phyloP scores from a whole-genome alignment of 2,797 vertebrate species.

The Apogon hyalosoma region DNA sequence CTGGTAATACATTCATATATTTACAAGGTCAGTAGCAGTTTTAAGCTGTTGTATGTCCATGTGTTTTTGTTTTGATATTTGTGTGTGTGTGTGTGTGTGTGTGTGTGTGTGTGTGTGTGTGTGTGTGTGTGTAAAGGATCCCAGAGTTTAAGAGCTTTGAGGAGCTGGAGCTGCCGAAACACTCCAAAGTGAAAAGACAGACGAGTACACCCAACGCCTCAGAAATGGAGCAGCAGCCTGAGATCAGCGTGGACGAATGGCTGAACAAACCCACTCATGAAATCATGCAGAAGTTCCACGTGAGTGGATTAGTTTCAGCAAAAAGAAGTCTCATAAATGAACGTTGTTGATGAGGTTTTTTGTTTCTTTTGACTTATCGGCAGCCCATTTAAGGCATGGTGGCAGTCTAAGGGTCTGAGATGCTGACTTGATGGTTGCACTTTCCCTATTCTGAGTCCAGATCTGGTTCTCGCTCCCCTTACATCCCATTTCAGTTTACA shows the following conservation, averaged over 20 bases:
- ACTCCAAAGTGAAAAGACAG: conserved; percentile 97
- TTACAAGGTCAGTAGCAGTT: no score
- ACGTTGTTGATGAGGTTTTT: no score
- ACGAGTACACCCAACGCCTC: conserved; percentile 90
- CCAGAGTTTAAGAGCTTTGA: conserved; percentile 96
- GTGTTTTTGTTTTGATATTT: background rate
- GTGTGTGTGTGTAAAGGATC: conserved; percentile 78
- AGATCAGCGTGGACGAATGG: conserved; percentile 90
- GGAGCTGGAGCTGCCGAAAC: conserved; percentile 94
- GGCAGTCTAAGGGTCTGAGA: no score
- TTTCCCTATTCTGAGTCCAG: no score
- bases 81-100: background rate
- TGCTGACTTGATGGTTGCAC: no score
- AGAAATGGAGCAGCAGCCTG: conserved; percentile 90
- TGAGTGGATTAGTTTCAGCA: conserved; percentile 71
- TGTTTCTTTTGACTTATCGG: background rate
- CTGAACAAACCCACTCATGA: conserved; percentile 86
- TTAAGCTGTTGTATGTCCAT: background rate
- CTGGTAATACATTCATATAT: no score
- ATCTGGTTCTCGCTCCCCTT: no score
- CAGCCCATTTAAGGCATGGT: background rate
- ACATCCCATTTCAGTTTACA: no score
- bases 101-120: no score
- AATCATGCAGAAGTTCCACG: conserved; percentile 93
- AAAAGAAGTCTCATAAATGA: no score